These are phyloP conservation scores for Lycaena phlaeas DNA, from an alignment of 2,888 invertebrate species.

Conservation along the genomic window DNA sequence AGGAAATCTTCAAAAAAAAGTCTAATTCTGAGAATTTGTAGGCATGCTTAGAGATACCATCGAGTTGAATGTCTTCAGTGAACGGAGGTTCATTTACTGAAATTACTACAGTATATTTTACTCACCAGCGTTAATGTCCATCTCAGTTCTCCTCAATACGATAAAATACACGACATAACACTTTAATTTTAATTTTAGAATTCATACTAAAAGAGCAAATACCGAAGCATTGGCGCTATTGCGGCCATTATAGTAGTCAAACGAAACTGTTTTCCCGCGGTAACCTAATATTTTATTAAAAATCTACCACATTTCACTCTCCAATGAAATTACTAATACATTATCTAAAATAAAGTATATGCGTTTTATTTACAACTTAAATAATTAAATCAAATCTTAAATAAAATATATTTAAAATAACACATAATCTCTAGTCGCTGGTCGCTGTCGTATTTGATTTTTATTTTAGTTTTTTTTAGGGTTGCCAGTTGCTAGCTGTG, in stretches of 20 bases:
- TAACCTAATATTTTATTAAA: slow-evolving; percentile 29
- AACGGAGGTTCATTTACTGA: background rate
- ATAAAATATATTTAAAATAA: slow-evolving; percentile 15
- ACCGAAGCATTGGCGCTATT: slow-evolving; percentile 68
- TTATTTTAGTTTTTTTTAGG: slow-evolving; percentile 1
- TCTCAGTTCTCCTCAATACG: slow-evolving; percentile 45
- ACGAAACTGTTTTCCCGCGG: slow-evolving; percentile 70
- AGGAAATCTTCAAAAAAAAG: background rate
- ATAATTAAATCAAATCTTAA: slow-evolving; percentile 12
- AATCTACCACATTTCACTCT: slow-evolving; percentile 18
- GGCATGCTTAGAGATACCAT: background rate
- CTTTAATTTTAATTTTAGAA: slow-evolving; percentile 35
- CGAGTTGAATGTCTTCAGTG: too few relatives aligned
- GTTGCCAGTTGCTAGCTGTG: too few relatives aligned
- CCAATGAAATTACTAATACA: slow-evolving; percentile 12
- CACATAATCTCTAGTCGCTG: slow-evolving; percentile 13
- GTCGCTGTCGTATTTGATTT: slow-evolving; percentile 2
- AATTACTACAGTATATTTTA: slow-evolving; percentile 12
- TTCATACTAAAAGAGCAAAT: slow-evolving; percentile 51
- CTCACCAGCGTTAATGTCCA: slow-evolving; percentile 69
- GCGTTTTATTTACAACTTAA: slow-evolving; percentile 10
- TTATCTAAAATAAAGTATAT: slow-evolving; percentile 12
- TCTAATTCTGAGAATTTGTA: background rate
- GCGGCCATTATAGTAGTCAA: slow-evolving; percentile 69
- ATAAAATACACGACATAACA: slow-evolving; percentile 30